Conservation (phyloP, 2,888 invertebrate species). For the Matsumyia berberina region DNA sequence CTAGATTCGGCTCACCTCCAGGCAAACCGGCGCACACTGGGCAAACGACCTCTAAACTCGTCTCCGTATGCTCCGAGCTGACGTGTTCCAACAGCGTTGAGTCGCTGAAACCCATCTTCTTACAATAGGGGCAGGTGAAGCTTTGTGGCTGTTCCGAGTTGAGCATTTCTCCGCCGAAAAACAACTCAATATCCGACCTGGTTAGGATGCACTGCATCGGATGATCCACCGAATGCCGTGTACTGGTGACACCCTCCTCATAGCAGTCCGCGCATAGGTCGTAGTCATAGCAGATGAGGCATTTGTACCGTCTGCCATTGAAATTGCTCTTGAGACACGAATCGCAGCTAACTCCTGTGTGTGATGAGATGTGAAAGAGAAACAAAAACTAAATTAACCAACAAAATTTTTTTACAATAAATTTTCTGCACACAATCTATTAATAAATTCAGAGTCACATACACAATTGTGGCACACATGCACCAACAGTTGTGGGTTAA, state of each 20-base stretch:
- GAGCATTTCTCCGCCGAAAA: conserved; percentile 97
- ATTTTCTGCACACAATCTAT: conserved; percentile 18
- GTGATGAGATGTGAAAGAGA: conserved; percentile 72
- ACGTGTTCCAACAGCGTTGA: conserved; percentile 95
- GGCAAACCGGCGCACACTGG: conserved; percentile 98
- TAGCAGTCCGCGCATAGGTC: conserved; percentile 98
- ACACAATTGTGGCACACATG: conserved; percentile 8
- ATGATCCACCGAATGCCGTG: conserved; percentile 97
- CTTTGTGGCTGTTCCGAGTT: conserved; percentile 97
- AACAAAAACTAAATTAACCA: background rate
- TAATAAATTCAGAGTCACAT: conserved; percentile 13
- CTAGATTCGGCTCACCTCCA: conserved; percentile 98
- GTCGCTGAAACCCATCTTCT: conserved; percentile 98
- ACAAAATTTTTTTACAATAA: background rate
- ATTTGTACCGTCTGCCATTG: conserved; percentile 98
- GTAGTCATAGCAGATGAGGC: conserved; percentile 99
- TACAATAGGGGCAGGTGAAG: conserved; percentile 99
- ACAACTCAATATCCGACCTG: conserved; percentile 97
- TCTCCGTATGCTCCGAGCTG: conserved; percentile 95
- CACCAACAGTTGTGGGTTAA: conserved; percentile 41
- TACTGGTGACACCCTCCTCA: conserved; percentile 95
- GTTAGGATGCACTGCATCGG: conserved; percentile 99
- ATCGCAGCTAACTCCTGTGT: conserved; percentile 99
- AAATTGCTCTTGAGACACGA: conserved; percentile 99
- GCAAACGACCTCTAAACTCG: conserved; percentile 97